A percentile compares a stretch with the other conserved stretches of the same genome.
phyloP scores from a whole-genome alignment of 2,113 vertebrate species.

The Dasyprocta punctata region DNA sequence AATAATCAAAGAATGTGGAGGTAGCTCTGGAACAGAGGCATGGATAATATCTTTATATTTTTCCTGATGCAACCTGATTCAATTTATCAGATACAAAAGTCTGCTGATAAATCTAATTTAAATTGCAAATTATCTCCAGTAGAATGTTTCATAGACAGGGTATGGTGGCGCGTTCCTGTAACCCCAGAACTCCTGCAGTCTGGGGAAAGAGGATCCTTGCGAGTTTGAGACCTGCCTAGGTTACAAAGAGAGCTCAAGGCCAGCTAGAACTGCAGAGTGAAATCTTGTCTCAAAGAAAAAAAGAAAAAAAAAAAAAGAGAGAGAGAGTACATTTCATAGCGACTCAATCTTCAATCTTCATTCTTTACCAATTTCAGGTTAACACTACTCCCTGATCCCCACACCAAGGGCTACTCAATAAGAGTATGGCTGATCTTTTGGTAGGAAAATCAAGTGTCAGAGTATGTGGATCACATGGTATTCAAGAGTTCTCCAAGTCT shows the following conservation, averaged over 20 bases:
- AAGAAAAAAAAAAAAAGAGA: no score
- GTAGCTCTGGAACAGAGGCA: neutral
- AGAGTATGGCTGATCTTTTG: neutral
- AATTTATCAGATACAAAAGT: constrained; percentile 25
- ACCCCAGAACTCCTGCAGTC: neutral
- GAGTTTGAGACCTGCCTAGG: no score
- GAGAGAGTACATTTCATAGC: neutral
- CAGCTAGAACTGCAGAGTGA: no score
- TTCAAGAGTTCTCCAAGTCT: neutral
- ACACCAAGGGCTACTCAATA: neutral
- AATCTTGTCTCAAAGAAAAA: no score
- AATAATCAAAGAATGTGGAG: neutral
- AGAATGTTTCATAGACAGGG: neutral
- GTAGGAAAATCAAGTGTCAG: neutral
- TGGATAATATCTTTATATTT: constrained; percentile 35
- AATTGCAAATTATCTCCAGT: neutral
- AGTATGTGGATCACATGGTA: neutral
- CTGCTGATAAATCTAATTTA: constrained; percentile 39
- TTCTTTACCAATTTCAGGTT: constrained; percentile 43
- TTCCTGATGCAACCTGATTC: neutral
- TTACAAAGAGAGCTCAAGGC: no score
- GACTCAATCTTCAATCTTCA: constrained; percentile 22
- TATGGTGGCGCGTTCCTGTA: no score
- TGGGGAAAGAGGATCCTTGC: no score
- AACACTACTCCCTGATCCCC: neutral